phyloP scores from a whole-genome alignment of 2,888 invertebrate genomes.

The Himalopsyche anomala region DNA sequence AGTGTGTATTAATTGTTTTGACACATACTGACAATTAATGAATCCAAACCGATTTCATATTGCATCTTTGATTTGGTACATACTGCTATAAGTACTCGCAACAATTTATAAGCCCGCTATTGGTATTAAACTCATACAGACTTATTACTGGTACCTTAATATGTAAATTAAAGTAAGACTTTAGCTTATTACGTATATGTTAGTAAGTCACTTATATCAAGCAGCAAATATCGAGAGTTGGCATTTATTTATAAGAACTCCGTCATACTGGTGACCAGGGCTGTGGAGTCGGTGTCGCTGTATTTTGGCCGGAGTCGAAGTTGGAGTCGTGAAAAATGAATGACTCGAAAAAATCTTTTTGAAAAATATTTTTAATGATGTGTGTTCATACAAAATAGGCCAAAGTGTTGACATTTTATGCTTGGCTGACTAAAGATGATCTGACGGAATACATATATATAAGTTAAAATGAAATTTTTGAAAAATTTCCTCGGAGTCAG shows the following conservation, averaged over 20 bases:
- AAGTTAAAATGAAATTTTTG: no score
- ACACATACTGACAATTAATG: neutral
- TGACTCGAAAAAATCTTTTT: no score
- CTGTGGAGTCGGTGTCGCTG: no score
- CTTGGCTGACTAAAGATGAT: no score
- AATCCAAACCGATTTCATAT: neutral
- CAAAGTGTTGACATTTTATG: no score
- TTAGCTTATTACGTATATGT: neutral
- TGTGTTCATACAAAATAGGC: no score
- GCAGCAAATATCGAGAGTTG: neutral
- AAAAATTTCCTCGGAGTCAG: no score
- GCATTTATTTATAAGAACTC: neutral
- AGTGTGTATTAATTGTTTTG: neutral
- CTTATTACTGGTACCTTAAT: slow-evolving; percentile 20
- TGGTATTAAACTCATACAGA: slow-evolving; percentile 4
- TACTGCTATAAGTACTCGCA: slow-evolving; percentile 38
- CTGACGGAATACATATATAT: no score
- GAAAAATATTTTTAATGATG: no score
- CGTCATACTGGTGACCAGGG: neutral
- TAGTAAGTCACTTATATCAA: slow-evolving; percentile 17
- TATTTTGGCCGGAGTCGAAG: no score
- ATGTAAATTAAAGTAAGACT: neutral
- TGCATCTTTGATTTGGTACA: slow-evolving; percentile 5
- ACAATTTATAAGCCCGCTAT: slow-evolving; percentile 17
- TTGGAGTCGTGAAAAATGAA: no score